Conservation (phyloP, 2,113 vertebrate genomes). For the Cyprinodon brontotheroides region DNA sequence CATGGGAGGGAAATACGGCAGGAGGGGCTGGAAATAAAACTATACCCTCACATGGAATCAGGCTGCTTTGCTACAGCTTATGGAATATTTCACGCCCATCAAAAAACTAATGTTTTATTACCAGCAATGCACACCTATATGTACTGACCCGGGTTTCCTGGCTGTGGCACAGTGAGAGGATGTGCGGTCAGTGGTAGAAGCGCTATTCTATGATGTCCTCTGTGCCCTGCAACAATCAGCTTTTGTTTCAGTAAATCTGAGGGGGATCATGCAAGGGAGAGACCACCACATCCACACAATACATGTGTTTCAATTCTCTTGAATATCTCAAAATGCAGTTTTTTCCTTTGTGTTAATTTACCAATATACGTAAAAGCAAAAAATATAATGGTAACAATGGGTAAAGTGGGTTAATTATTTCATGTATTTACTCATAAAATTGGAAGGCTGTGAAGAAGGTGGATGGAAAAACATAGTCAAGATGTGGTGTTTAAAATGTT, state of each 20-base stretch:
- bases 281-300: constrained; percentile 10
- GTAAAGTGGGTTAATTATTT: too few species aligned
- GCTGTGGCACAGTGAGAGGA: constrained; percentile 33
- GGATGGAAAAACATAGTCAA: too few species aligned
- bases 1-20: constrained; percentile 25
- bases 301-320: constrained; percentile 16
- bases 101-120: constrained; percentile 7
- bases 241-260: constrained; percentile 48
- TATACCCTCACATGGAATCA: constrained; percentile 22
- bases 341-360: background rate
- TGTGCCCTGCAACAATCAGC: constrained; percentile 48
- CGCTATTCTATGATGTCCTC: constrained; percentile 44
- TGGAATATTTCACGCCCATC: constrained; percentile 42
- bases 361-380: background rate
- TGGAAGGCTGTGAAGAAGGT: too few species aligned
- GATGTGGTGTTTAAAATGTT: too few species aligned
- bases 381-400: too few species aligned
- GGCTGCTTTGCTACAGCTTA: constrained; percentile 1
- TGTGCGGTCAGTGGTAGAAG: constrained; percentile 39
- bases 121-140: constrained; percentile 2
- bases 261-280: constrained; percentile 30
- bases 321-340: background rate
- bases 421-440: too few species aligned
- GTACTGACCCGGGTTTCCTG: constrained; percentile 13
- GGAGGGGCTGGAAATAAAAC: constrained; percentile 37